phyloP scores from a whole-genome alignment of 1,140 invertebrate genomes.

The Calephelis virginiensis region DNA sequence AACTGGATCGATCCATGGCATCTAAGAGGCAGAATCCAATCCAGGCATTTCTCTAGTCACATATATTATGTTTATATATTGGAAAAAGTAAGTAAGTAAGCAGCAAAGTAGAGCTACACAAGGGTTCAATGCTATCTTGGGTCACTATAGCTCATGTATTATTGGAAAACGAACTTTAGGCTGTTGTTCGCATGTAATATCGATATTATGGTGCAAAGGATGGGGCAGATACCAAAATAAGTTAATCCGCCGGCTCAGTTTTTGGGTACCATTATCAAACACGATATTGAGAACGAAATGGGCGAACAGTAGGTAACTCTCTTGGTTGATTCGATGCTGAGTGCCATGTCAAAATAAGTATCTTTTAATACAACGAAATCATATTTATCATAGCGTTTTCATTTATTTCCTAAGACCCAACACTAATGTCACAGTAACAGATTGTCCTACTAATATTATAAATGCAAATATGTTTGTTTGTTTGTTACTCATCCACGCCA shows the following conservation, averaged over 20 bases:
- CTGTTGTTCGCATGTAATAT: constrained; percentile 25
- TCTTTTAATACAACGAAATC: too few species aligned
- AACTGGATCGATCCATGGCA: too few species aligned
- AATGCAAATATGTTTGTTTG: too few species aligned
- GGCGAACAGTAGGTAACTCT: constrained; percentile 5
- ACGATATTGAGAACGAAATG: constrained; percentile 20
- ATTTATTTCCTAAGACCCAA: too few species aligned
- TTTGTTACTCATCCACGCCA: too few species aligned
- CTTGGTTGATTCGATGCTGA: neutral
- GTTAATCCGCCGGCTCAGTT: constrained; percentile 15
- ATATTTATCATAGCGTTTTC: too few species aligned
- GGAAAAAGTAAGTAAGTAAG: too few species aligned
- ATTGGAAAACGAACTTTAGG: constrained; percentile 17
- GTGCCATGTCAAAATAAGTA: neutral
- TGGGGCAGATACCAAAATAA: constrained; percentile 17
- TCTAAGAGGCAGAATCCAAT: neutral
- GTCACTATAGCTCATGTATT: constrained; percentile 14
- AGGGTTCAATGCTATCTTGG: neutral
- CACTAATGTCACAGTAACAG: too few species aligned
- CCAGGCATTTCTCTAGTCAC: neutral
- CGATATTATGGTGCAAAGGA: constrained; percentile 20
- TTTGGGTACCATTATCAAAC: constrained; percentile 18
- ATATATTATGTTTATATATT: constrained; percentile 18
- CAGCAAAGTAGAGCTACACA: neutral
- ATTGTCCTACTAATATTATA: too few species aligned